phyloP scores from a whole-genome alignment of 2,113 vertebrate species.

The Theropithecus gelada region DNA sequence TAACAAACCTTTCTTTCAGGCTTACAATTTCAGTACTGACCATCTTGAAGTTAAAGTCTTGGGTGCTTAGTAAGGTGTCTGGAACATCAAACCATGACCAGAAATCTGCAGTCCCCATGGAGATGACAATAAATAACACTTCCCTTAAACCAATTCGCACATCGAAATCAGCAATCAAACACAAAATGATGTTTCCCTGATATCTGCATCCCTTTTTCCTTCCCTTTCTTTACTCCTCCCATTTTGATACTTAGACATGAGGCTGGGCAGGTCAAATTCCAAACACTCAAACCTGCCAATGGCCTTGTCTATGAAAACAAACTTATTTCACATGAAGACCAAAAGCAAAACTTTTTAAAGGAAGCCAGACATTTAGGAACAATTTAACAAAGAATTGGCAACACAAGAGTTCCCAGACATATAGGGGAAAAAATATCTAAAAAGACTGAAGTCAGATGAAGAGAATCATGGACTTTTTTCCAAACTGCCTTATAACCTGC shows the following conservation, averaged over 20 bases:
- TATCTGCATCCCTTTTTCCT: background rate
- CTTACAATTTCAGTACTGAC: background rate
- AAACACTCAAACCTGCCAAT: background rate
- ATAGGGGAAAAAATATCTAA: background rate
- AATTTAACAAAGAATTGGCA: background rate
- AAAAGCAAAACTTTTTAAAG: background rate
- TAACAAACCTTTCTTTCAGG: background rate
- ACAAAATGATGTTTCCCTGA: background rate
- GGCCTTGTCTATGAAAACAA: background rate
- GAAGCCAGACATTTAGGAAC: background rate
- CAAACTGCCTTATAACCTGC: background rate
- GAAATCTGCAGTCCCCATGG: background rate
- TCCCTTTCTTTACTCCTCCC: background rate
- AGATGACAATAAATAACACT: background rate
- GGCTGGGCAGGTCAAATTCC: background rate
- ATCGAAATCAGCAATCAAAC: background rate
- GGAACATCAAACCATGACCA: background rate
- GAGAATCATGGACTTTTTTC: background rate
- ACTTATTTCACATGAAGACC: background rate
- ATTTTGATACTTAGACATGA: background rate
- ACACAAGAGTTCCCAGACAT: background rate
- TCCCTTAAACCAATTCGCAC: background rate
- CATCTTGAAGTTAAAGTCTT: background rate
- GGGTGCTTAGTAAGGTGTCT: background rate
- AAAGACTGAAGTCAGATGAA: background rate